These are phyloP conservation scores for Apamea monoglypha DNA, from an alignment of 2,888 invertebrate species.

Conservation along the genomic window DNA sequence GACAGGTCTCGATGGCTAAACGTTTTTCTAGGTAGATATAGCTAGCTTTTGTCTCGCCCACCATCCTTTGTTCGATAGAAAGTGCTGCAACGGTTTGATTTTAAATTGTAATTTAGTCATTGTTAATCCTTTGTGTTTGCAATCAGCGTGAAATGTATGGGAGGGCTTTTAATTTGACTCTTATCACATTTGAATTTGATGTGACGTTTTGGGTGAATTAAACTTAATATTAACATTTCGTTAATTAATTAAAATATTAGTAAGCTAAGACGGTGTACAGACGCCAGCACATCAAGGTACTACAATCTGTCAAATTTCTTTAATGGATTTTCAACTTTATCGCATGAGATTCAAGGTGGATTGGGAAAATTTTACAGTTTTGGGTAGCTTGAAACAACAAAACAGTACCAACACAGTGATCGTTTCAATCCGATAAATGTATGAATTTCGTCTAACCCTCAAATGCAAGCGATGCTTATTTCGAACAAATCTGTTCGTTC, in stretches of 20 bases:
- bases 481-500: slow-evolving; percentile 35
- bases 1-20: slow-evolving; percentile 44
- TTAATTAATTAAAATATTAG: neutral
- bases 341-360: too few relatives aligned
- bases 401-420: neutral
- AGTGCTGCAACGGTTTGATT: slow-evolving; percentile 56
- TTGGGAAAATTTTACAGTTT: too few relatives aligned
- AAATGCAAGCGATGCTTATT: slow-evolving; percentile 40
- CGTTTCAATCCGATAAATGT: slow-evolving; percentile 29
- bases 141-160: slow-evolving; percentile 49
- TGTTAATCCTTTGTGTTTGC: slow-evolving; percentile 56
- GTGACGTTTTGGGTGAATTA: neutral
- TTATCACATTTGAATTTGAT: neutral
- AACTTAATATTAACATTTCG: neutral
- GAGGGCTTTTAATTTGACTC: slow-evolving; percentile 5
- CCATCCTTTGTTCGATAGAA: slow-evolving; percentile 64
- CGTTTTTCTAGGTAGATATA: slow-evolving; percentile 48
- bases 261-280: too few relatives aligned
- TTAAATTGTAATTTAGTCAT: slow-evolving; percentile 55
- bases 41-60: slow-evolving; percentile 60
- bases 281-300: too few relatives aligned
- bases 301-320: too few relatives aligned
- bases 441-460: slow-evolving; percentile 36
- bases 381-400: neutral
- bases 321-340: too few relatives aligned